Base-by-base conservation (phyloP, 2,113 vertebrate genomes). In the Psettodes erumei region DNA sequence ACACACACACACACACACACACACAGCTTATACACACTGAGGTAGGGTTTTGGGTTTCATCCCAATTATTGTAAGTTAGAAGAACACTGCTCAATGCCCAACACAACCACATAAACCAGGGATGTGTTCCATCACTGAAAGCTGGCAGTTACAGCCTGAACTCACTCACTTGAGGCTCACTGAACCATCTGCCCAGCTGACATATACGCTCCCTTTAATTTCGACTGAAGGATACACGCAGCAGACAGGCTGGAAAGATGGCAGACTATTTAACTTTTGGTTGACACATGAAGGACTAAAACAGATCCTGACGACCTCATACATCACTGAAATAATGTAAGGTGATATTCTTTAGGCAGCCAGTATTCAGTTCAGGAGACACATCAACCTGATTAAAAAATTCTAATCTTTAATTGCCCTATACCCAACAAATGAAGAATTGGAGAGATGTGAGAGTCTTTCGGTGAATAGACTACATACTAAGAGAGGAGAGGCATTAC, bases 31-130 rank as follows among this genome's bases (percentile, higher is more conserved):
- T 72, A 81, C 67, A 68, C 23, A 66, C 77, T 68, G 58, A 28
- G 53, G 82, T 32, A 63, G 8, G 12, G 50, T 82, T 84, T 81
- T 61, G 66, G 62, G 63, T 82, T 82, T 76, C 75, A 75, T 82
- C 54, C 70, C 0, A 5, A 43, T 51, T 63, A 62, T 55, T 86
- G 74, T 75, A 30, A 56, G 63, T 82, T 51, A 48, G 63, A 56
- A 77, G 53, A 79, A 74, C 71, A 37, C 68, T 38, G 73, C 75
- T 66, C 72, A 23, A 25, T 71, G 75, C 72, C 72, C 62, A 48
- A 73, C 79, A 79, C 32, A 62, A 62, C 86, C 89, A 82, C 85
- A 89, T 59, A 84, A 84, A 86, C 83, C 71, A 82, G 76, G 61
- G 73, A 79, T 58, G 70, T 71, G 75, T 79, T 88, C 79, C 77